Conservation (phyloP, 64 coral and sea anemone genomes). For the Montipora foliosa region DNA sequence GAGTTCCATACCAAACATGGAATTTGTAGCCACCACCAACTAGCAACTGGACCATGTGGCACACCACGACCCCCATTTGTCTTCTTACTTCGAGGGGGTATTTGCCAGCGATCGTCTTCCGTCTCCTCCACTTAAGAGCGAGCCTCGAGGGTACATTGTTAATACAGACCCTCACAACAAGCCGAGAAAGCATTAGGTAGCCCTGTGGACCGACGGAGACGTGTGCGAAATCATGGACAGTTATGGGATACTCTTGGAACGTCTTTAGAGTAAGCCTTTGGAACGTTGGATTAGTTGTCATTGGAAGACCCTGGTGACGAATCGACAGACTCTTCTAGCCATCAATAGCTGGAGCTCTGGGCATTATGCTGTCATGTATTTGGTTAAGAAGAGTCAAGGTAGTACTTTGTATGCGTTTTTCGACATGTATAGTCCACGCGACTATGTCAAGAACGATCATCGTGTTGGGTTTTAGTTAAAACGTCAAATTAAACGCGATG, state of each 20-base stretch:
- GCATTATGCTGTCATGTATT: neutral
- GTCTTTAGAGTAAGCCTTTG: neutral
- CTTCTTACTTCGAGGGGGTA: neutral
- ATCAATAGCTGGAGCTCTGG: neutral
- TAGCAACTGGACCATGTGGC: neutral
- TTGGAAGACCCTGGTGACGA: neutral
- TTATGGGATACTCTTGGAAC: neutral
- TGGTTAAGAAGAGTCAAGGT: too few relatives aligned
- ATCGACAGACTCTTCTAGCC: neutral
- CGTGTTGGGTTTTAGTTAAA: too few relatives aligned
- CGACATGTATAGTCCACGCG: neutral
- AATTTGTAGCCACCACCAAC: neutral
- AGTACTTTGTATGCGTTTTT: neutral
- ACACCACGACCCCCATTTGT: neutral
- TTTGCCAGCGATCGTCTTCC: neutral
- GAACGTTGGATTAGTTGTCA: too few relatives aligned
- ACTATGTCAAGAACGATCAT: too few relatives aligned
- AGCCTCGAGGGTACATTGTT: neutral
- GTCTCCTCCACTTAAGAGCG: neutral
- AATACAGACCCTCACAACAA: constrained; percentile 18
- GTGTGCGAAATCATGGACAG: neutral
- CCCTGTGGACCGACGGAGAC: neutral
- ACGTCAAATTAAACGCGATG: too few relatives aligned
- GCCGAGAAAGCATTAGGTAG: constrained; percentile 12
- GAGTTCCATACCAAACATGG: neutral